These are phyloP conservation scores for Melipona quadrifasciata DNA, from an alignment of 1,140 invertebrate genomes.

Conservation along the genomic window DNA sequence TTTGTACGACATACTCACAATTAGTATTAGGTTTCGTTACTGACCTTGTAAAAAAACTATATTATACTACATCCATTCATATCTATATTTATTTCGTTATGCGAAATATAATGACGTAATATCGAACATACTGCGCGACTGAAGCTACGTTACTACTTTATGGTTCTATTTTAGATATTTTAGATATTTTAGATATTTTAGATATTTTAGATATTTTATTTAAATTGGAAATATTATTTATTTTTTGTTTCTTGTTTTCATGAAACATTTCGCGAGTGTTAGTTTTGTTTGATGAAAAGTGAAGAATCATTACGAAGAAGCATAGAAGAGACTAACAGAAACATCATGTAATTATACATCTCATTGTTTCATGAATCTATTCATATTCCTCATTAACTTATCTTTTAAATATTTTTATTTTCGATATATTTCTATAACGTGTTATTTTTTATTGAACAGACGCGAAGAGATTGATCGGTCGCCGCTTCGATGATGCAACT, in stretches of 20 bases:
- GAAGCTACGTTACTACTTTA: background rate
- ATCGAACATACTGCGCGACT: background rate
- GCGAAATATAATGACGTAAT: too few relatives aligned
- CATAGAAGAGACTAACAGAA: background rate
- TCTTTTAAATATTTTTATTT: background rate
- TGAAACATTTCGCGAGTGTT: background rate
- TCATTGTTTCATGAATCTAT: background rate
- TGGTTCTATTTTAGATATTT: background rate
- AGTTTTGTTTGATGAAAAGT: background rate
- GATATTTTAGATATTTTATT: too few relatives aligned
- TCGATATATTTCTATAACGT: background rate
- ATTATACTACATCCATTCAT: background rate
- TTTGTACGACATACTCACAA: background rate
- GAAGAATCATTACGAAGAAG: background rate
- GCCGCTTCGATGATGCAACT: constrained; percentile 84
- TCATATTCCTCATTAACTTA: background rate
- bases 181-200: background rate
- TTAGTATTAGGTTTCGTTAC: background rate
- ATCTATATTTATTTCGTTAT: too few relatives aligned
- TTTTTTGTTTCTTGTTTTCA: background rate
- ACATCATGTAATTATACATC: constrained; percentile 4
- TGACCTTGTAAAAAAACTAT: constrained; percentile 3
- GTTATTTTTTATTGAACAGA: constrained; percentile 67
- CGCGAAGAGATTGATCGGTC: constrained; percentile 82
- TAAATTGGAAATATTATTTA: background rate